Percentiles rank a stretch among this genome's conserved stretches.
These are phyloP conservation scores for Psettodes erumei DNA, from an alignment of 2,113 vertebrate species.

Conservation along the genomic window DNA sequence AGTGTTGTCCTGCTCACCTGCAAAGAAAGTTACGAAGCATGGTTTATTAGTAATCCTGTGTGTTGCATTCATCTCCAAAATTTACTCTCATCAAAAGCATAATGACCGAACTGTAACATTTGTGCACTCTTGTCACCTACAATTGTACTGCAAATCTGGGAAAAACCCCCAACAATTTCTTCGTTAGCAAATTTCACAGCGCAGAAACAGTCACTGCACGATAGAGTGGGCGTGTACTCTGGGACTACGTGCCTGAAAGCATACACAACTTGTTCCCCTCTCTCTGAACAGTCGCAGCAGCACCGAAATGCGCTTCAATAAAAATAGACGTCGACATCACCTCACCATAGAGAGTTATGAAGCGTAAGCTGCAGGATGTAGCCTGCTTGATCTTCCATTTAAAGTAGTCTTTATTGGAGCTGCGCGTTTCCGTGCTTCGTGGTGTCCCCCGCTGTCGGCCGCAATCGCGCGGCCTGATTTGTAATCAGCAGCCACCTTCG, in stretches of 20 bases:
- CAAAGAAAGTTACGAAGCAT: conserved; percentile 16
- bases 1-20: conserved; percentile 47
- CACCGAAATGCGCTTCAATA: not conserved
- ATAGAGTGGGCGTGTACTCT: conserved; percentile 57
- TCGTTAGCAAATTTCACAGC: not conserved
- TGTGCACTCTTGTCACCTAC: not conserved
- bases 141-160: not conserved
- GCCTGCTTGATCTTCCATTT: conserved; percentile 49
- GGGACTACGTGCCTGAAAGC: conserved; percentile 50
- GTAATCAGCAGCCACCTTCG: not conserved
- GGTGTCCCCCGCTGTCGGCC: not conserved
- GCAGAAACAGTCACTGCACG: not conserved
- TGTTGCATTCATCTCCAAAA: not conserved
- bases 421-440: conserved; percentile 31
- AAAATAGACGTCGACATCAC: conserved; percentile 2
- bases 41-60: not conserved
- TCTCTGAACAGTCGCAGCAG: not conserved
- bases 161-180: not conserved
- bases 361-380: conserved; percentile 26
- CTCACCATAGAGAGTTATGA: conserved; percentile 47
- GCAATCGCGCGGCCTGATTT: conserved; percentile 2
- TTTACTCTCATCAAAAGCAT: not conserved
- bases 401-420: conserved; percentile 15
- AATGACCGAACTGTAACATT: not conserved
- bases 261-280: not conserved